Evolutionary conservation across 2,888 invertebrate species (phyloP), one percentile per base, ranked within the genome.

Genomic region (Saturnia japonica): DNA sequence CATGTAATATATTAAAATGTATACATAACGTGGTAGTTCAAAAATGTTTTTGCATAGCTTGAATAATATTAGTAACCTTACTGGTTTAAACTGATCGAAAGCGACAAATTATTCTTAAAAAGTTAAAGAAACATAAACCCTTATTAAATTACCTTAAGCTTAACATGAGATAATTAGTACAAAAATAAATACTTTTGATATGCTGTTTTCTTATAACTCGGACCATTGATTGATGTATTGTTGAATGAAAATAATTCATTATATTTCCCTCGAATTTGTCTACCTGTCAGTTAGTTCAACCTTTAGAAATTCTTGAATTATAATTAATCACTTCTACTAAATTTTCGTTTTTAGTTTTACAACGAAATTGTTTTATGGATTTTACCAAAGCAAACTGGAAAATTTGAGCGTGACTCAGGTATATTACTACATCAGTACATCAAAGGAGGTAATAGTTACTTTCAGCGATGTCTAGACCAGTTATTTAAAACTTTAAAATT

Each of bases 241-340:
- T 70, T 42, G 70, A 68, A 68, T 22, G 69, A 62, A 69, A 68
- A 74, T 71, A 71, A 74, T 72, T 73, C 60, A 75, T 73, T 72
- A 75, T 71, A 70, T 73, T 72, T 70, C 54, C 40, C 62, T 22
- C 19, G 42, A 70, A 71, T 72, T 72, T 71, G 67, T 73, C 70
- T 71, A 68, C 72, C 76, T 72, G 62, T 71, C 60, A 64, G 47
- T n/a, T 51, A 22, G 69, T 64, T 69, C 22, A 51, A 69, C 64
- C 64, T 69, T 64, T 69, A 40, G 9, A 22, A 64, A 64, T 51
- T 69, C 47, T 47, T 69, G 64, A 51, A 51, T 64, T 69, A 69
- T 64, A 64, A 64, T 64, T 64, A 64, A 25, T 40, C 51, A 40
- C 40, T 64, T 40, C 40, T 40, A 22, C 14, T 22, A 45, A n/a